These are phyloP conservation scores for Dascillus cervinus DNA, from an alignment of 2,888 invertebrate genomes.

Conservation along the genomic window DNA sequence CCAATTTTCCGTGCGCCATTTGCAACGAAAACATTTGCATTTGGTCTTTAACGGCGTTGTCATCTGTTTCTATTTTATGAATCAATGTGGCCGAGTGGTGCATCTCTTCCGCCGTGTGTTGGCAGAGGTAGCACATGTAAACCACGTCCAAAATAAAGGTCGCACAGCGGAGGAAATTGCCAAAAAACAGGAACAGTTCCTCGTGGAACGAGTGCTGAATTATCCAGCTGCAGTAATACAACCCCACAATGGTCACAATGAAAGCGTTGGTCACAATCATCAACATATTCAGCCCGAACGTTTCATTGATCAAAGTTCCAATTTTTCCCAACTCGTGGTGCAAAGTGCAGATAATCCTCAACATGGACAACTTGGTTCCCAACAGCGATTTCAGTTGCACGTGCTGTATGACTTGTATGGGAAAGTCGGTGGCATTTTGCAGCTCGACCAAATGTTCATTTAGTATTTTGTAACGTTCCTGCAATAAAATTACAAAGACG, in stretches of 20 bases:
- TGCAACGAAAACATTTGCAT: slow-evolving; percentile 36
- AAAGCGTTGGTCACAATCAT: slow-evolving; percentile 24
- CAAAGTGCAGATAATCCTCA: slow-evolving; percentile 20
- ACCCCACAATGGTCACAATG: slow-evolving; percentile 22
- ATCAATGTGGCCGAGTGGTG: slow-evolving; percentile 27
- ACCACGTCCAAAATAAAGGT: slow-evolving; percentile 21
- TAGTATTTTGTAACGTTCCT: slow-evolving; percentile 17
- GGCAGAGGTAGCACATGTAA: slow-evolving; percentile 24
- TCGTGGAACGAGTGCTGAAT: slow-evolving; percentile 7
- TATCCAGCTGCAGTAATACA: slow-evolving; percentile 19
- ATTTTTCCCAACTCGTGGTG: slow-evolving; percentile 26
- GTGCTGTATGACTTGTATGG: slow-evolving; percentile 9
- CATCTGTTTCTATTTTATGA: slow-evolving; percentile 30
- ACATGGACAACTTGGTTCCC: slow-evolving; percentile 16
- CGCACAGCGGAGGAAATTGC: slow-evolving; percentile 5
- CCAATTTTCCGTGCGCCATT: slow-evolving; percentile 30
- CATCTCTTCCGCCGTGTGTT: slow-evolving; percentile 27
- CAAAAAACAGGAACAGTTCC: slow-evolving; percentile 4
- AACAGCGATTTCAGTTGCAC: slow-evolving; percentile 16
- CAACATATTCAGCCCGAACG: slow-evolving; percentile 24
- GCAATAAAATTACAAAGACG: slow-evolving; percentile 14
- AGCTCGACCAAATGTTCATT: slow-evolving; percentile 19
- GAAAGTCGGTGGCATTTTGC: slow-evolving; percentile 9
- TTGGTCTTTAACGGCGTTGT: slow-evolving; percentile 29
- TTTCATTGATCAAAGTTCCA: slow-evolving; percentile 20